These are phyloP conservation scores for Panagrolaimus sp. DNA, from an alignment of 1,140 invertebrate genomes.

Conservation along the genomic window DNA sequence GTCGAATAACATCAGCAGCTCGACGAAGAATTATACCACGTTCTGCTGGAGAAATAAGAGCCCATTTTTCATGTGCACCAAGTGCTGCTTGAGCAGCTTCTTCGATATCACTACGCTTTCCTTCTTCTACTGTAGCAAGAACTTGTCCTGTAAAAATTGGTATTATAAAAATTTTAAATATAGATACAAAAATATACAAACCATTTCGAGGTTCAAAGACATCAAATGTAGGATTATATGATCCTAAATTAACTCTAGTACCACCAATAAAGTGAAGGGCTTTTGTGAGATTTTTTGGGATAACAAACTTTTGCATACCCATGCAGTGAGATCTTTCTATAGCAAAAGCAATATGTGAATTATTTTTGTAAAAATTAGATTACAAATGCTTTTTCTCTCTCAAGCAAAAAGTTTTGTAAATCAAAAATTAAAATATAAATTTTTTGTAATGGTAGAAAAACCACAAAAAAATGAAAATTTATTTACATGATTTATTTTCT, in stretches of 20 bases:
- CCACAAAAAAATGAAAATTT: too few relatives aligned
- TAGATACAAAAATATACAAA: neutral
- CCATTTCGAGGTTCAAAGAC: neutral
- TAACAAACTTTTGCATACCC: too few relatives aligned
- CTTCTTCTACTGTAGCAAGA: constrained; percentile 21
- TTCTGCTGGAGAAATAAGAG: constrained; percentile 19
- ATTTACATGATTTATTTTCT: too few relatives aligned
- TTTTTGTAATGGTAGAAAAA: too few relatives aligned
- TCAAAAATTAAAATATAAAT: too few relatives aligned
- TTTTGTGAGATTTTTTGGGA: too few relatives aligned
- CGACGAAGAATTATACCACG: constrained; percentile 24
- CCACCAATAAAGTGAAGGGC: neutral
- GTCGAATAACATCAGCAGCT: constrained; percentile 33
- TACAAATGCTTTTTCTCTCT: too few relatives aligned
- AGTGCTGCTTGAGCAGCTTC: constrained; percentile 28
- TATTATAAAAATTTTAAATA: neutral
- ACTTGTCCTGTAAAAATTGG: constrained; percentile 24
- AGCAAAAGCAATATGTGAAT: too few relatives aligned
- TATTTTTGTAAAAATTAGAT: too few relatives aligned
- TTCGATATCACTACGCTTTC: constrained; percentile 15
- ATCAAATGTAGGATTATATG: neutral
- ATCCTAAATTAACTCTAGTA: neutral
- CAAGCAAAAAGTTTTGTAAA: too few relatives aligned
- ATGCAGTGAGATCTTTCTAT: too few relatives aligned
- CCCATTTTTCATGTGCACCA: constrained; percentile 38